Conservation (phyloP, 2,113 vertebrate genomes). For the Protobothrops mucrosquamatus region DNA sequence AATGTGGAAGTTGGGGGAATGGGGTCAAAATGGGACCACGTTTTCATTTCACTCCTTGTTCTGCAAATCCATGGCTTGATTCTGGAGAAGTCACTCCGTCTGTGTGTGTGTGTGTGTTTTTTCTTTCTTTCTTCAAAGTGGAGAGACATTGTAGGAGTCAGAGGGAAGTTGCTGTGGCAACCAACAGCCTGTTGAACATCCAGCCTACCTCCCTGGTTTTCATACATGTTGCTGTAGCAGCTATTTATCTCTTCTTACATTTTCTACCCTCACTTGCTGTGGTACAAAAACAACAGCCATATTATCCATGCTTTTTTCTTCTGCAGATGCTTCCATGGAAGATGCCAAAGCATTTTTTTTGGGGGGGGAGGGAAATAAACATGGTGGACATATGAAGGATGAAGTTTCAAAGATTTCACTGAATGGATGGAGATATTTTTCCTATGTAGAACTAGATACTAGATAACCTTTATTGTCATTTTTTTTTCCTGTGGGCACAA, state of each 20-base stretch:
- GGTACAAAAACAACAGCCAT: not conserved
- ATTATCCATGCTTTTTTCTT: not conserved
- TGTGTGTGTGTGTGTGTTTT: not conserved
- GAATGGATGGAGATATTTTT: not conserved
- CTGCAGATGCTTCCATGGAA: not conserved
- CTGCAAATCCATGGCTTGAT: not conserved
- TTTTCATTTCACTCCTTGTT: not conserved
- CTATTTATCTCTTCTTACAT: not conserved
- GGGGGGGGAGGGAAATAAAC: not conserved
- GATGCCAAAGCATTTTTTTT: not conserved
- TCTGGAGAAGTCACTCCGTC: not conserved
- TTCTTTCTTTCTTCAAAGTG: not conserved
- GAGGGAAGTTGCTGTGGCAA: not conserved
- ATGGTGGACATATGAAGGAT: not conserved
- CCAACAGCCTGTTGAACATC: not conserved
- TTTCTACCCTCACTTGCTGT: not conserved
- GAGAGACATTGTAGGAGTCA: not conserved
- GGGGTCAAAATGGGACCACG: not conserved
- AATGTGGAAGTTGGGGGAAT: not conserved
- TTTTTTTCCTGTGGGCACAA: too few species aligned
- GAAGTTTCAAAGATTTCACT: not conserved
- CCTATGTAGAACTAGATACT: not conserved
- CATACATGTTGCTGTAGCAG: not conserved
- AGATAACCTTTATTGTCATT: too few species aligned
- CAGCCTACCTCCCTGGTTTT: not conserved